Base-by-base conservation (phyloP, 2,797 vertebrate species). In the Leucoraja ocellata region DNA sequence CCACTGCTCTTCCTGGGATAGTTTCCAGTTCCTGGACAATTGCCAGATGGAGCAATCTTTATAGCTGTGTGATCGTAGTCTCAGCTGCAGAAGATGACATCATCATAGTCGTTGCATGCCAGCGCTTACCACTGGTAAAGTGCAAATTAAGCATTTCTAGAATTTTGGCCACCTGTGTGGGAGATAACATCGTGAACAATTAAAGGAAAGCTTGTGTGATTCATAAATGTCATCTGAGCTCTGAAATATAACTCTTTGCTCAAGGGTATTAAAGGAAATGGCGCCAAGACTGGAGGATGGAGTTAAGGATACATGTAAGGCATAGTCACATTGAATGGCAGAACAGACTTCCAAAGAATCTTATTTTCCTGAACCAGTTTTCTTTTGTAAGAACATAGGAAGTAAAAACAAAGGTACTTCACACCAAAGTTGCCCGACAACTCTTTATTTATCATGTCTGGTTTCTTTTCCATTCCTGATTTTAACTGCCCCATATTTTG, bases 151-250 rank as follows among this genome's bases (percentile, higher is more conserved):
- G 73, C 36, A n/a, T 46, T 13, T 74, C 10, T 54, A 74, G 90
- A 36, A 91, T 74, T 54, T 39, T 74, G 68, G 68, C 54, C 13
- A 28, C 10, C 23, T 91, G 68, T 32, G 65, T 73, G 71, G 23
- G n/a, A 39, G 71, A 92, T 92, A 76, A 76, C 90, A 71, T 91
- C 65, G 14, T 92, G 71, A 92, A 54, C 36, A 76, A 76, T 54
- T 25, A 61, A 61, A 84, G 81, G 46, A 84, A 84, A 84, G 23
- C 81, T 46, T 61, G 46, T 21, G 14, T 76, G 71, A 92, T 76
- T n/a, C 39, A 46, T 74, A 91, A 10, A 46, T 91, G 65, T 21
- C 65, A 91, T 91, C 10, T 74, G 90, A 74, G 46, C n/a, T 46
- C 23, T 92, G 25, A 92, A 76, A 14, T 58, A 54, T 1, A 23